Evolutionary conservation across 2,888 invertebrate species (phyloP).

Genomic region (Sceliomorpha sp.): DNA sequence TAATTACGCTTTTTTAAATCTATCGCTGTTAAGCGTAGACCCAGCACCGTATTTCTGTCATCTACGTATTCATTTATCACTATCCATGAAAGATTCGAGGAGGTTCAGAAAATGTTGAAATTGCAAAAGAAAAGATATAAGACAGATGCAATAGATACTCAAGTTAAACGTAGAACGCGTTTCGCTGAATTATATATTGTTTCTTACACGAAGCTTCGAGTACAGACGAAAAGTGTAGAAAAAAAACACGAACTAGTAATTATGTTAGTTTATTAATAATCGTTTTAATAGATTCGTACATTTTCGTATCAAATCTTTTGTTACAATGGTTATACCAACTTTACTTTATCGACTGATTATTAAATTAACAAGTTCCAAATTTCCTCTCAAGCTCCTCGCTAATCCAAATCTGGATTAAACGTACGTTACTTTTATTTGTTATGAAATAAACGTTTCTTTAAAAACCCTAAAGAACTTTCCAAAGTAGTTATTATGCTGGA

Average conservation of each 20-base stretch:
- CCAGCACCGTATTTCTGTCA: conserved; percentile 70
- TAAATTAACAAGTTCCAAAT: conserved; percentile 1
- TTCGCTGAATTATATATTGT: background rate
- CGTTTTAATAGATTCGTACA: conserved; percentile 28
- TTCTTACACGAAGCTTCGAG: too few relatives aligned
- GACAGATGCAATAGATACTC: background rate
- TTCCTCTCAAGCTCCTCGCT: background rate
- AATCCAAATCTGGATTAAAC: conserved; percentile 3
- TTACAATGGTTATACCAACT: conserved; percentile 7
- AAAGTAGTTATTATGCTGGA: conserved; percentile 62
- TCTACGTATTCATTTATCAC: conserved; percentile 67
- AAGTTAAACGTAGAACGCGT: background rate
- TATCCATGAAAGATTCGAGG: conserved; percentile 56
- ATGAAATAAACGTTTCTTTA: conserved; percentile 20
- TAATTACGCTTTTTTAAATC: conserved; percentile 46
- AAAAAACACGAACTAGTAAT: too few relatives aligned
- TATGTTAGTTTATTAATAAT: conserved; percentile 27
- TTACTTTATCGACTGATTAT: too few relatives aligned
- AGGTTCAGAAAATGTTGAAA: conserved; percentile 3
- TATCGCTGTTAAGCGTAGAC: conserved; percentile 64
- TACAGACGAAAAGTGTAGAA: too few relatives aligned
- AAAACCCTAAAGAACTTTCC: conserved; percentile 21
- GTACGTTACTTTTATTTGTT: conserved; percentile 6
- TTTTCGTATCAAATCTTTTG: conserved; percentile 1
- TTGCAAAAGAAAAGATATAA: background rate